Evolutionary conservation across 2,888 invertebrate genomes (phyloP).

Genomic region (Plebejus argus): DNA sequence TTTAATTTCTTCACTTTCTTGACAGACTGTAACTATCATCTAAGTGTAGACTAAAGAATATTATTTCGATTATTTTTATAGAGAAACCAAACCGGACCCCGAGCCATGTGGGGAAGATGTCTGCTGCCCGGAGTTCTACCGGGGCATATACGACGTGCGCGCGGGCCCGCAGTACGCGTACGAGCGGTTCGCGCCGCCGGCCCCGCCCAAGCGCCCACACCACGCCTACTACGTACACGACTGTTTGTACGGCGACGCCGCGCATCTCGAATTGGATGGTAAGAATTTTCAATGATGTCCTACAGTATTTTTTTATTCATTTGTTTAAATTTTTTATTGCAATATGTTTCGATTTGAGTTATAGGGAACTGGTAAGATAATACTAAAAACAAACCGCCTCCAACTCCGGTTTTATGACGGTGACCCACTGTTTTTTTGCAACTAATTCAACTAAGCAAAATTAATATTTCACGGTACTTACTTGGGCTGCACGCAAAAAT

Average conservation of each 20-base stretch:
- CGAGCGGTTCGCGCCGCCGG: slow-evolving; percentile 59
- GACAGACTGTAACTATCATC: too few species aligned
- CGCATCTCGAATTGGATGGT: slow-evolving; percentile 47
- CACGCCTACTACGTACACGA: slow-evolving; percentile 60
- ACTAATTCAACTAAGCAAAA: too few species aligned
- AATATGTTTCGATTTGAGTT: too few species aligned
- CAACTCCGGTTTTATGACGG: too few species aligned
- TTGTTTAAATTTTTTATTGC: too few species aligned
- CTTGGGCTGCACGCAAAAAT: too few species aligned
- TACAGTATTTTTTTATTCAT: too few species aligned
- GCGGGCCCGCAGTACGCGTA: slow-evolving; percentile 54
- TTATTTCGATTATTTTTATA: background rate
- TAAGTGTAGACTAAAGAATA: background rate
- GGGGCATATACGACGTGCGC: slow-evolving; percentile 56
- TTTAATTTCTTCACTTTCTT: too few species aligned
- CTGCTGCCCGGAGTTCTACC: slow-evolving; percentile 67
- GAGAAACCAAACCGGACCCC: background rate
- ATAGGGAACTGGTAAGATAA: too few species aligned
- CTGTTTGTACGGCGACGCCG: slow-evolving; percentile 49
- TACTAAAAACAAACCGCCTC: too few species aligned
- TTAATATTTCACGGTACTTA: too few species aligned
- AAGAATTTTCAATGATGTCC: slow-evolving; percentile 41
- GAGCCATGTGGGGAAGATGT: slow-evolving; percentile 43
- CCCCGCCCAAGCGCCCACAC: slow-evolving; percentile 48
- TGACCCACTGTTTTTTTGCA: too few species aligned